Evolutionary conservation across 1,140 invertebrate species (phyloP), one percentile per base, ranked within the genome.

Genomic region (Ectropis grisescens): DNA sequence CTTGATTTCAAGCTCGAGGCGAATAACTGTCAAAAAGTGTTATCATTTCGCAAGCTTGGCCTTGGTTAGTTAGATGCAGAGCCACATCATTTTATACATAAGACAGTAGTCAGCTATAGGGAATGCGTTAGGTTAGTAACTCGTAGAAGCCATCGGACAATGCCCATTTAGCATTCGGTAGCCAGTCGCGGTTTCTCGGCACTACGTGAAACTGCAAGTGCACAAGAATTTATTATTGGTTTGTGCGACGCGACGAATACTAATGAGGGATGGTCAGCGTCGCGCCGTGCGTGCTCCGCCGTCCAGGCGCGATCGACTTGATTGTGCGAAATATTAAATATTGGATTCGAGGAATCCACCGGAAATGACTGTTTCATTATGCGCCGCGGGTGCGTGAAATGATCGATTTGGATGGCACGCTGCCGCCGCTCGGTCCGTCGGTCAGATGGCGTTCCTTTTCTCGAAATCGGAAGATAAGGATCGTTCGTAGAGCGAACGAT

Each of bases 141-240:
- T n/a, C n/a, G n/a, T n/a, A 19, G 16, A 4, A 19, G 16, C 8
- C 16, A 44, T 44, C 38, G 44, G 59, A 68, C 64, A 70, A 70
- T 66, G 48, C 35, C 31, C 52, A 51, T 69, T 19, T 3, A 19
- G 16, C 16, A 80, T 80, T 75, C 75, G 65, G 56, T 56, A 60
- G 60, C 53, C 54, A 65, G 56, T 54, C 50, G 58, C 48, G 49
- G 55, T 64, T 79, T 70, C 61, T 75, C 62, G 67, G 67, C 67
- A 74, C 47, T 66, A 49, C 69, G 61, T 60, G 66, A 80, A 76
- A 72, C 58, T 76, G 71, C 71, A 76, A 75, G 70, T 76, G 71
- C 66, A 76, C 58, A 65, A 64, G 75, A 75, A 80, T 80, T 70
- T 72, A 75, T 76, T 66, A 75, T 71, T 58, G 61, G 46, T 43